A percentile compares a stretch with the other conserved stretches of the same genome.
Conservation (phyloP, 2,797 vertebrate species). For the Champsocephalus gunnari region DNA sequence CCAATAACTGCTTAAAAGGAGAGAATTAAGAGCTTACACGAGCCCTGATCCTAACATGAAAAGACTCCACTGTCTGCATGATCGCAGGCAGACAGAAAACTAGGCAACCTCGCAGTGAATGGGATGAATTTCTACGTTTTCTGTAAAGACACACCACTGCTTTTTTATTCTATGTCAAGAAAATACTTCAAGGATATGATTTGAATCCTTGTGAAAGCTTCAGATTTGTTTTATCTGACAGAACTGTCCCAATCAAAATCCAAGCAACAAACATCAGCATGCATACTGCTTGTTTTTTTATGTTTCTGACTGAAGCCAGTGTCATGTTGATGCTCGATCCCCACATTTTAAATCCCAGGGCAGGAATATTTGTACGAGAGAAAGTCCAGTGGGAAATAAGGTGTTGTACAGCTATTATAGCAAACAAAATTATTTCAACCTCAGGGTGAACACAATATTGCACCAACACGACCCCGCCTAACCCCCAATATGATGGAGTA, state of each 20-base stretch:
- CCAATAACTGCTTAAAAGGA: conserved; percentile 80
- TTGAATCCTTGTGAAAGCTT: neutral
- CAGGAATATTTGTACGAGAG: conserved; percentile 80
- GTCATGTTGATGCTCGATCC: conserved; percentile 54
- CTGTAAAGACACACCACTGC: conserved; percentile 35
- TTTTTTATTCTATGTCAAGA: conserved; percentile 20
- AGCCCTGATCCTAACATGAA: conserved; percentile 75
- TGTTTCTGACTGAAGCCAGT: conserved; percentile 42
- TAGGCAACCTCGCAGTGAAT: conserved; percentile 55
- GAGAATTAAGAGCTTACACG: conserved; percentile 83
- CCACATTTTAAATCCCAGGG: conserved; percentile 73
- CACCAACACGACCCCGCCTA: conserved; percentile 78
- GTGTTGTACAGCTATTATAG: conserved; percentile 84
- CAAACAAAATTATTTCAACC: conserved; percentile 86
- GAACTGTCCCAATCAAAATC: conserved; percentile 11
- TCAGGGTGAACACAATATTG: conserved; percentile 83
- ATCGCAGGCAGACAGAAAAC: conserved; percentile 69
- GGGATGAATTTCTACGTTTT: conserved; percentile 57
- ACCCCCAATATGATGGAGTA: conserved; percentile 78
- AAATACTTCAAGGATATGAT: neutral
- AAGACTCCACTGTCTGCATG: conserved; percentile 74
- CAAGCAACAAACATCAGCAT: conserved; percentile 24
- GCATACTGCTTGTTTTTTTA: conserved; percentile 3
- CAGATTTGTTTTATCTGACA: conserved; percentile 22
- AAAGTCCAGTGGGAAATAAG: conserved; percentile 85